These are phyloP conservation scores for Crocodylus rhombifer DNA, from an alignment of 2,797 vertebrate species.

Conservation along the genomic window DNA sequence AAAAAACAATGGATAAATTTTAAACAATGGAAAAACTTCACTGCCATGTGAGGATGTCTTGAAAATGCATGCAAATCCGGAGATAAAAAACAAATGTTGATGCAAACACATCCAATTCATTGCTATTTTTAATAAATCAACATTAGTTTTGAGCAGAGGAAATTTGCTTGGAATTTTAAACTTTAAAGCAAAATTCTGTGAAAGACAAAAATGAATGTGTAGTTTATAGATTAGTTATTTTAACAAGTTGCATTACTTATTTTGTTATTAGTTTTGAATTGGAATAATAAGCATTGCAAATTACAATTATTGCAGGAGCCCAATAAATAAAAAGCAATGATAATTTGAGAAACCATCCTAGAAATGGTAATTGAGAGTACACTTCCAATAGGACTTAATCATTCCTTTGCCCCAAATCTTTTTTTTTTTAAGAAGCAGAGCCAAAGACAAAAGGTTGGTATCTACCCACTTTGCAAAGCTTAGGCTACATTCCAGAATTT, in stretches of 20 bases:
- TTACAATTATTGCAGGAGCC: neutral
- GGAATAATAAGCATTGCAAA: neutral
- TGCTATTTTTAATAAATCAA: neutral
- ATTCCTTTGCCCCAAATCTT: neutral
- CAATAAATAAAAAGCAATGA: neutral
- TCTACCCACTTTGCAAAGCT: neutral
- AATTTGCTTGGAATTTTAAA: neutral
- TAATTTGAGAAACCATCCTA: conserved; percentile 38
- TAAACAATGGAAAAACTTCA: neutral
- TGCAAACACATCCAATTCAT: neutral
- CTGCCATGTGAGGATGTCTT: neutral
- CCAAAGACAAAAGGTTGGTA: neutral
- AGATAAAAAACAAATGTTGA: neutral
- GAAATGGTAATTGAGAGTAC: neutral
- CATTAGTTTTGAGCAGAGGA: neutral
- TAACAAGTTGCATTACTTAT: neutral
- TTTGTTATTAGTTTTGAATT: neutral
- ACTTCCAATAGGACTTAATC: neutral
- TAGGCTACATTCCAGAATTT: neutral
- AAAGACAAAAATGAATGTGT: neutral
- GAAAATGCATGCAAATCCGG: no score
- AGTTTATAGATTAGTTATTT: neutral
- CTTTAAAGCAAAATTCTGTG: neutral
- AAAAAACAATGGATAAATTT: neutral
- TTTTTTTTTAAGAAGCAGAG: neutral